A percentile compares a stretch with the other conserved stretches of the same genome.
Evolutionary conservation across 1,140 invertebrate species (phyloP).

Genomic region (Coelopa frigida): DNA sequence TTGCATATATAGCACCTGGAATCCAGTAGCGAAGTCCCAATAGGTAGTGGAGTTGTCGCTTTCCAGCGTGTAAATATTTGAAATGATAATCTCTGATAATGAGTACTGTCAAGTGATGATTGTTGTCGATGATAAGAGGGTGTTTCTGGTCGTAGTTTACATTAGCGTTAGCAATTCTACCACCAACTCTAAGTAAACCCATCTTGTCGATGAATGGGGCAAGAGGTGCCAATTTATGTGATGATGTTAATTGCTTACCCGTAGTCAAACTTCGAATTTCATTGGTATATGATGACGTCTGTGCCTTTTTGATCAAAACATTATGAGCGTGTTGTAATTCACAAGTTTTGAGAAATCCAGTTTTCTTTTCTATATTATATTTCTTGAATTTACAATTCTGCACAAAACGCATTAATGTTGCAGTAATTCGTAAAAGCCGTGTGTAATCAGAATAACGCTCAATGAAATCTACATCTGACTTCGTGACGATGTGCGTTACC

Average conservation of each 20-base stretch:
- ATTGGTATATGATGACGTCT: neutral
- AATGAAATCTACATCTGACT: conserved; percentile 1
- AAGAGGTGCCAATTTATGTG: neutral
- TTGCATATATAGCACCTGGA: neutral
- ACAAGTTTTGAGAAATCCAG: neutral
- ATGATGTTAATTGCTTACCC: neutral
- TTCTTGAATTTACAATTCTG: neutral
- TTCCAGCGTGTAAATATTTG: conserved; percentile 10
- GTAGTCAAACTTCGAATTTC: conserved; percentile 2
- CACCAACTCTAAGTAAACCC: conserved; percentile 10
- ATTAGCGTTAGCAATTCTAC: conserved; percentile 7
- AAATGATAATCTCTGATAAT: conserved; percentile 2
- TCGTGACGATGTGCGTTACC: neutral
- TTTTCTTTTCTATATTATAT: neutral
- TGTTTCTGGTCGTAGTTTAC: conserved; percentile 7
- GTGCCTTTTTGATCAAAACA: conserved; percentile 3
- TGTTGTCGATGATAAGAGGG: conserved; percentile 5
- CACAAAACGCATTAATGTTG: neutral
- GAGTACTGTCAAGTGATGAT: conserved; percentile 1
- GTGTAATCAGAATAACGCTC: conserved; percentile 2
- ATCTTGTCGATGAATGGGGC: conserved; percentile 7
- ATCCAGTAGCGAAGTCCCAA: conserved; percentile 8
- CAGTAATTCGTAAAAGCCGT: neutral
- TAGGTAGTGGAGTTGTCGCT: conserved; percentile 9
- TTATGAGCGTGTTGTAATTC: neutral